Evolutionary conservation across 2,888 invertebrate genomes (phyloP).

Genomic region (Metellina segmentata): DNA sequence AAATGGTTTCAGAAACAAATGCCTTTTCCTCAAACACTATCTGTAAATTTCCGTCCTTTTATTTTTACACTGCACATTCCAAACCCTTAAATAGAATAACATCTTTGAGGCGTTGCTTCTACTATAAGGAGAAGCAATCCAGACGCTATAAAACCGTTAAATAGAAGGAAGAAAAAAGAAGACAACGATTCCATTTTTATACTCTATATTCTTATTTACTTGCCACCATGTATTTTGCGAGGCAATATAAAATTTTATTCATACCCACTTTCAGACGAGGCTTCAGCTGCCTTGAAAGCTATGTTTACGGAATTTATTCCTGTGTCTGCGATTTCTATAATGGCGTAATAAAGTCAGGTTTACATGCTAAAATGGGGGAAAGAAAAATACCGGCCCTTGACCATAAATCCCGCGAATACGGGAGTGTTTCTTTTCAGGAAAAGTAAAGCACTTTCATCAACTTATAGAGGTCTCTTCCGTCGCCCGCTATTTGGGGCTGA

Average conservation of each 20-base stretch:
- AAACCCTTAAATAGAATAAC: not conserved
- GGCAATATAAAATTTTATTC: constrained; percentile 37
- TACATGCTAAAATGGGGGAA: constrained; percentile 32
- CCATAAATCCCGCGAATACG: constrained; percentile 4
- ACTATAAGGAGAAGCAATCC: not conserved
- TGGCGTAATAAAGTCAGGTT: constrained; percentile 53
- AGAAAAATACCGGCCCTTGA: not conserved
- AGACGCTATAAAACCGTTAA: constrained; percentile 14
- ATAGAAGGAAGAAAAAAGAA: not conserved
- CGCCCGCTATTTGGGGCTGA: constrained; percentile 14
- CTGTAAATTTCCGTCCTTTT: too few species aligned
- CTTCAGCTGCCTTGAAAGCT: not conserved
- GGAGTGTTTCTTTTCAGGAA: constrained; percentile 6
- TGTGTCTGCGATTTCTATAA: constrained; percentile 51
- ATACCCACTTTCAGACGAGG: constrained; percentile 5
- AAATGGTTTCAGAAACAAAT: too few species aligned
- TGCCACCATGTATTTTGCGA: not conserved
- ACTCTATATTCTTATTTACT: constrained; percentile 14
- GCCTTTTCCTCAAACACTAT: too few species aligned
- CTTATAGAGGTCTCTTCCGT: constrained; percentile 28
- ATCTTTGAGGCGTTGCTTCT: not conserved
- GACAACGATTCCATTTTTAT: not conserved
- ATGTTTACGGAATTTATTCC: constrained; percentile 50
- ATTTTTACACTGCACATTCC: not conserved
- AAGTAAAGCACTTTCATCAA: constrained; percentile 9